Base-by-base conservation (phyloP, 2,797 vertebrate genomes). In the Acridotheres tristis region DNA sequence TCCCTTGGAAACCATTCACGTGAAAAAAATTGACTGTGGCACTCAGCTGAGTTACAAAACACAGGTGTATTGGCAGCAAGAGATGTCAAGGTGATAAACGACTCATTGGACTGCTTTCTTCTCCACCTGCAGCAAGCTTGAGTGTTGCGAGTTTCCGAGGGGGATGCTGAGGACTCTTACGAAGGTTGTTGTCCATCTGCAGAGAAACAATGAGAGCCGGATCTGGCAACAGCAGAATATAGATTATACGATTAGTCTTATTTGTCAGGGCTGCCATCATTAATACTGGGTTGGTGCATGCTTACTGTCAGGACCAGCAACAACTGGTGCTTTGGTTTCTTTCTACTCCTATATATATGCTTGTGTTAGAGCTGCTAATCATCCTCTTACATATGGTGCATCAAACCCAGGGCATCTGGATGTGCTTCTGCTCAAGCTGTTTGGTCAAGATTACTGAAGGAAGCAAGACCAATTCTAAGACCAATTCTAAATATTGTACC, bases 151-250 rank as follows among this genome's bases (percentile, higher is more conserved):
- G 96, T 93, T 98, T 98, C 95, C 98, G 98, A 72, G 98, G 98
- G 88, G 98, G 98, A 97, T 99, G 99, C 75, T 99, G 99, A 84
- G 99, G 99, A 95, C 99, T 99, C 97, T 98, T 99, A 92, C 99
- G 99, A 92, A 99, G 99, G 94, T 99, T 99, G 97, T 99, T 98
- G 88, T 99, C 99, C 99, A 99, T 99, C 99, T 99, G 97, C 58
- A 97, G 95, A 67, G 96, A 96, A 97, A 97, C 96, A 90, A 96
- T 50, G 94, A 89, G 93, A 76, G 89, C 92, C 30, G 50, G 68
- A 95, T 95, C 82, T 97, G 95, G 91, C 88, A 88, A 78, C 74
- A 69, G 94, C 23, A 94, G 94, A 96, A 93, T 83, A 93, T 0
- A 89, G 36, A 79, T 91, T 48, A 89, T 9, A 90, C 1, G 0